Conservation (phyloP, 2,888 invertebrate species). For the Hymenopus coronatus region DNA sequence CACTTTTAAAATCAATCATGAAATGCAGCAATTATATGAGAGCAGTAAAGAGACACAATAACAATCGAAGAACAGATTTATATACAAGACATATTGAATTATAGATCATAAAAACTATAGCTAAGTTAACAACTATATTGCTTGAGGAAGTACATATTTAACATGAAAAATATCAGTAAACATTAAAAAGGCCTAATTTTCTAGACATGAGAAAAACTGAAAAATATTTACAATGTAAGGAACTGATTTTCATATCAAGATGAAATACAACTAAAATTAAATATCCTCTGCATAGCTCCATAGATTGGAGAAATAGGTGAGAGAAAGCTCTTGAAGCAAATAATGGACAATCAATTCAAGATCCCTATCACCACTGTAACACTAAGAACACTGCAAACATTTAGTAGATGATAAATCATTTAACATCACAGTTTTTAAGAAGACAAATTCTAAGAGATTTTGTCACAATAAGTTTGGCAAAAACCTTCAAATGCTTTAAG, state of each 20-base stretch:
- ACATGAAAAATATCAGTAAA: background rate
- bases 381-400: background rate
- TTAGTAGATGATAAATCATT: no score
- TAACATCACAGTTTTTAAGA: no score
- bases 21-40: background rate
- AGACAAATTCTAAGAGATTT: no score
- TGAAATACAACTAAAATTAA: background rate
- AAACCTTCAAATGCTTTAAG: no score
- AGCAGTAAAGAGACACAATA: background rate
- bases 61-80: background rate
- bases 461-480: no score
- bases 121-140: background rate
- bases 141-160: background rate
- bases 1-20: background rate
- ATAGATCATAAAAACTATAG: background rate
- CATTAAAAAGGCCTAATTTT: background rate
- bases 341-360: no score
- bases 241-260: background rate
- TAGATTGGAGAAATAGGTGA: background rate
- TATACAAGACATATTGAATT: background rate
- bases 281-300: background rate
- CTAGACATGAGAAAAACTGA: background rate
- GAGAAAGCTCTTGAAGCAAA: background rate
- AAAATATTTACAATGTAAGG: background rate
- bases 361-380: background rate